These are phyloP conservation scores for Ornithoptera alexandrae DNA, from an alignment of 2,888 invertebrate species.

Conservation along the genomic window DNA sequence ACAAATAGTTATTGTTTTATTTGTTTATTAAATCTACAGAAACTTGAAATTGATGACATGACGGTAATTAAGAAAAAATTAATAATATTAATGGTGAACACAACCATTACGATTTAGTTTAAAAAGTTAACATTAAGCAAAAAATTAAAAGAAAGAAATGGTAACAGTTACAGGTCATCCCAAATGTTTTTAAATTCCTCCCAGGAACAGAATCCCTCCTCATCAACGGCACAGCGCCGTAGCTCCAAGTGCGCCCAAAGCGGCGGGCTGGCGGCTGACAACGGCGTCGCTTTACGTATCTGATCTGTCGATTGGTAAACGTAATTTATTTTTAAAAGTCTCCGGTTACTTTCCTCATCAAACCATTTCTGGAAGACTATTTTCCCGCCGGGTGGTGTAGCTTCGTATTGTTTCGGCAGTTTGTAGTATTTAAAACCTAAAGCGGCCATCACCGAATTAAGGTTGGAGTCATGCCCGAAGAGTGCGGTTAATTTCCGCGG, in stretches of 20 bases:
- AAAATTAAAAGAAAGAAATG: too few relatives aligned
- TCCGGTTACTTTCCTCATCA: constrained; percentile 39
- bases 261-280: constrained; percentile 49
- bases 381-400: constrained; percentile 63
- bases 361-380: constrained; percentile 64
- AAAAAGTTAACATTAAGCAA: too few relatives aligned
- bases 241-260: constrained; percentile 46
- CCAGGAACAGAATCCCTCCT: constrained; percentile 56
- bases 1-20: too few relatives aligned
- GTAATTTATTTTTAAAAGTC: constrained; percentile 56
- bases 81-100: too few relatives aligned
- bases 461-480: constrained; percentile 65
- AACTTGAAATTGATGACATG: too few relatives aligned
- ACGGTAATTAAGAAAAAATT: too few relatives aligned
- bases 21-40: too few relatives aligned
- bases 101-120: too few relatives aligned
- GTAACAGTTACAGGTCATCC: neutral
- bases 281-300: constrained; percentile 43
- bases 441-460: constrained; percentile 47
- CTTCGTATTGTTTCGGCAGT: constrained; percentile 53
- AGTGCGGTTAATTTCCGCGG: constrained; percentile 49
- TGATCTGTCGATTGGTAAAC: constrained; percentile 54
- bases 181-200: constrained; percentile 41
- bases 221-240: constrained; percentile 43
- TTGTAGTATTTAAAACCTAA: constrained; percentile 49